phyloP scores from a whole-genome alignment of 2,888 invertebrate species.

The Nemurella pictetii region DNA sequence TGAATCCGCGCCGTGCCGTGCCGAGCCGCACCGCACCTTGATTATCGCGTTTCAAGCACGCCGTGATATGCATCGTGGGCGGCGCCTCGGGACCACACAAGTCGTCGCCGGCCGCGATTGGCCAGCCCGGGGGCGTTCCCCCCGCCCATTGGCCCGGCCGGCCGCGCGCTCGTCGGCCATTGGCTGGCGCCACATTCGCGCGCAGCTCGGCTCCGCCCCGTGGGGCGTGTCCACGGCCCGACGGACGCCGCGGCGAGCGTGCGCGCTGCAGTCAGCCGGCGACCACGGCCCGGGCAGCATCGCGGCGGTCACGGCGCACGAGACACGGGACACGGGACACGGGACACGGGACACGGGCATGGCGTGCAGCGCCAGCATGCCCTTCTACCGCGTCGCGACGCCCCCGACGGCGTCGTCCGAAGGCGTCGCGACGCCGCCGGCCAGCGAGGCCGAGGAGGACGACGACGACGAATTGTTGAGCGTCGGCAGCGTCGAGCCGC shows the following conservation, averaged over 20 bases:
- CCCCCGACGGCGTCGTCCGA: not conserved
- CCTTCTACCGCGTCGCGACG: not conserved
- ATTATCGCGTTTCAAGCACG: no score
- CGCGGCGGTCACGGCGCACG: not conserved
- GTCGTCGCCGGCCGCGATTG: not conserved
- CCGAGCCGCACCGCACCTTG: no score
- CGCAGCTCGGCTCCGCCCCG: not conserved
- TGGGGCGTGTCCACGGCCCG: not conserved
- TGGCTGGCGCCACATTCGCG: no score
- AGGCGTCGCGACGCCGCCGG: not conserved
- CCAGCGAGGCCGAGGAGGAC: not conserved
- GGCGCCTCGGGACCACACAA: no score
- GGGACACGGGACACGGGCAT: not conserved
- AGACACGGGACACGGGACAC: not conserved
- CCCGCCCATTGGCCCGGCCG: not conserved
- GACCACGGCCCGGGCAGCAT: not conserved
- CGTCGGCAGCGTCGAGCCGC: conserved; percentile 43
- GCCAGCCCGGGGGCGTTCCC: not conserved
- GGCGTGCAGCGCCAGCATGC: not conserved
- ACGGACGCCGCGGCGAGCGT: not conserved
- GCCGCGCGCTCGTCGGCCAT: no score
- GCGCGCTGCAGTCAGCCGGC: not conserved
- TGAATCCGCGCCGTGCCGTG: no score
- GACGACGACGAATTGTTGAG: conserved; percentile 43
- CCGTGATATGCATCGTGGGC: no score